Conservation (phyloP, 2,113 vertebrate genomes). For the Pachycephala philippinensis region DNA sequence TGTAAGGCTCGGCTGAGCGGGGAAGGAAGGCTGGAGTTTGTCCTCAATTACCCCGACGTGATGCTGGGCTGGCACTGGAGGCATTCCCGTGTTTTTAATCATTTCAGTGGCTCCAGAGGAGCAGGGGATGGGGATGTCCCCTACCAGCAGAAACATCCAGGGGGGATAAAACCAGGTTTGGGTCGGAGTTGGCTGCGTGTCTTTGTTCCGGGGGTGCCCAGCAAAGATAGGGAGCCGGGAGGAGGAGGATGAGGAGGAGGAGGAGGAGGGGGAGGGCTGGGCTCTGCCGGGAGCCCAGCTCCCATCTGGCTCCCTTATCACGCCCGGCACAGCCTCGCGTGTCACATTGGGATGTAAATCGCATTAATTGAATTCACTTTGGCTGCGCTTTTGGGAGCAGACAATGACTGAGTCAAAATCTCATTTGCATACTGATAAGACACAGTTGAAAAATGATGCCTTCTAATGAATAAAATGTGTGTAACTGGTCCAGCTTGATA, state of each 20-base stretch:
- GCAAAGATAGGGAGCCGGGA: fast-evolving
- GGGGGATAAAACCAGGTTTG: fast-evolving
- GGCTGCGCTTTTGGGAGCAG: constrained; percentile 52
- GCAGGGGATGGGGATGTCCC: not conserved
- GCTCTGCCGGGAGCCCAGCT: not conserved
- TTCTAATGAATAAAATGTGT: constrained; percentile 62
- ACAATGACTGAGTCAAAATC: constrained; percentile 30
- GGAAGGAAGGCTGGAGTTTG: not conserved
- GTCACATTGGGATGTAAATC: constrained; percentile 60
- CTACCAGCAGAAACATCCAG: not conserved
- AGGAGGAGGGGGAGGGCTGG: not conserved
- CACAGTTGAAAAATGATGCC: constrained; percentile 54
- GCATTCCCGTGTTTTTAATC: not conserved
- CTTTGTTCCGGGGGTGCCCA: not conserved
- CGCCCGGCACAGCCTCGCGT: not conserved
- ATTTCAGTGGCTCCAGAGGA: not conserved
- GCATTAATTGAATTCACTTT: constrained; percentile 61
- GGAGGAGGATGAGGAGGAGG: not conserved
- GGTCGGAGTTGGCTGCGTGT: not conserved
- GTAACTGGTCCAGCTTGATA: constrained; percentile 56
- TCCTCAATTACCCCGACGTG: not conserved
- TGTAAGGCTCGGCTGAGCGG: not conserved
- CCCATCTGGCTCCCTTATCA: constrained; percentile 61
- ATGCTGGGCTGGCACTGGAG: not conserved
- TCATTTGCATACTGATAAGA: constrained; percentile 64